Base-by-base conservation (phyloP, 2,797 vertebrate species). In the Neosilurus hyrtlii region DNA sequence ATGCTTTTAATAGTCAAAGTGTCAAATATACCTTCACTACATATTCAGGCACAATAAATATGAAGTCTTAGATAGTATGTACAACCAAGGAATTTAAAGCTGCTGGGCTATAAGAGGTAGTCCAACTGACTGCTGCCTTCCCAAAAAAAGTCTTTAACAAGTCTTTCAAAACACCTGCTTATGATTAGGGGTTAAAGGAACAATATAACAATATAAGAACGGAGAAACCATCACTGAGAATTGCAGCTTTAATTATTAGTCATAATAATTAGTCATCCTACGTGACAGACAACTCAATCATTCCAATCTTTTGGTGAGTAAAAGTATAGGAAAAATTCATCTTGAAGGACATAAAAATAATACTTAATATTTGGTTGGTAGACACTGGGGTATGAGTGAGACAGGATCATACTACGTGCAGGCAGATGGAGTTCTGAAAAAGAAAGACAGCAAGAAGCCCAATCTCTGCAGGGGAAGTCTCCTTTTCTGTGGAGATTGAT, bases 351-450 rank as follows among this genome's bases (percentile, higher is more conserved):
- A 43, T 43, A 43, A 2, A 43, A 43, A 43, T 43, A 43, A 43
- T 43, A 43, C 37, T 43, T 6, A 43, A 43, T 43, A 43, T 43
- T 43, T 43, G 37, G 37, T 43, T 43, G 37, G 37, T 35, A 65
- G 57, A 63, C 76, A 79, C 20, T n/a, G 68, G 62, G 14, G 70
- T 76, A 82, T 16, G 30, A 81, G 30, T 3, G 68, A 73, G 65
- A 63, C 43, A 61, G 73, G 56, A 54, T 62, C 35, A 72, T 51
- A 70, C 51, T 66, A 24, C 7, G 43, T 62, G 24, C 18, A 63
- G 77, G 72, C 84, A 78, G 68, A 67, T 57, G 52, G 72, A 75
- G 83, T 77, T 14, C 61, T 16, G 15, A 67, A 71, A 65, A 54
- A 70, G 72, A 73, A 74, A 80, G 59, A 72, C 14, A 62, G 65